phyloP scores from a whole-genome alignment of 2,888 invertebrate species.

The Conomelus anceps region DNA sequence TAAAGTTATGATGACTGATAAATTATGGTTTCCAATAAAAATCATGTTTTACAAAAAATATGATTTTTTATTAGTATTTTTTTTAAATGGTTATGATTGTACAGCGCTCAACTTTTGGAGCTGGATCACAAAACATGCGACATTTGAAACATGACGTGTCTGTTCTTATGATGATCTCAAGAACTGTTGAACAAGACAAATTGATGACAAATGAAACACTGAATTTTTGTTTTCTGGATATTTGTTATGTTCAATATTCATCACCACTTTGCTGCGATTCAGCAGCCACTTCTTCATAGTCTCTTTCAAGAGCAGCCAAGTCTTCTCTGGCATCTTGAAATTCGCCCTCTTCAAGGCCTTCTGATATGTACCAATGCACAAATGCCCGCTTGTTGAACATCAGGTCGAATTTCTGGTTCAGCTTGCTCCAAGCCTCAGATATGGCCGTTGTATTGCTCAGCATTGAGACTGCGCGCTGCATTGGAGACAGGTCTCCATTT shows the following conservation, averaged over 20 bases:
- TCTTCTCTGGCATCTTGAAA: conserved; percentile 22
- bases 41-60: too few relatives aligned
- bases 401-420: conserved; percentile 22
- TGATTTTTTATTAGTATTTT: too few relatives aligned
- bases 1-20: too few relatives aligned
- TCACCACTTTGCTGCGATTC: neutral
- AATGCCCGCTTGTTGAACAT: conserved; percentile 24
- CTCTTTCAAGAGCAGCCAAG: conserved; percentile 20
- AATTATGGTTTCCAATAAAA: too few relatives aligned
- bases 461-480: conserved; percentile 14
- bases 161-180: too few relatives aligned
- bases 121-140: neutral
- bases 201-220: neutral
- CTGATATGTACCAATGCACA: conserved; percentile 14
- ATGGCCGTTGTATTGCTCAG: conserved; percentile 21
- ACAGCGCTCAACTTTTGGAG: too few relatives aligned
- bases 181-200: neutral
- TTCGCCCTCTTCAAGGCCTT: conserved; percentile 22
- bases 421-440: conserved; percentile 22
- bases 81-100: too few relatives aligned
- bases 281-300: conserved; percentile 22
- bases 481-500: conserved; percentile 12
- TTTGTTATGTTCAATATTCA: neutral
- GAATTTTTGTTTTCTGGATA: neutral
- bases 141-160: neutral